Percentiles rank a stretch among this genome's conserved stretches.
These are phyloP conservation scores for Loriculus beryllinus DNA, from an alignment of 2,797 vertebrate species.

Conservation along the genomic window DNA sequence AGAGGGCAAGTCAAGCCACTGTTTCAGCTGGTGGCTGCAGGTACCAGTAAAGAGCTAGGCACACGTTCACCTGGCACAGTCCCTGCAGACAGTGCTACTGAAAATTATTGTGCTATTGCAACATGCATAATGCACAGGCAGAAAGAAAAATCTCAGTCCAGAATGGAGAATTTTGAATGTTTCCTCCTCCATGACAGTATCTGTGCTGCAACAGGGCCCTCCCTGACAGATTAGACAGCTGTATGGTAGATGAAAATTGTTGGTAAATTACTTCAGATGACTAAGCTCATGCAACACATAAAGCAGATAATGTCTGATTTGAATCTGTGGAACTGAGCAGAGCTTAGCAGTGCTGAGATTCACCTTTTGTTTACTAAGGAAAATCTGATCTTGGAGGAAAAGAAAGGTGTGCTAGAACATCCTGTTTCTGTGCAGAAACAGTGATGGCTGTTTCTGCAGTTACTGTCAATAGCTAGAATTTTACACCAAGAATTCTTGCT, in stretches of 20 bases:
- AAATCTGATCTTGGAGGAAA: not conserved
- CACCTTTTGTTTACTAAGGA: not conserved
- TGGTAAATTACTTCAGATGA: not conserved
- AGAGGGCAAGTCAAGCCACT: not conserved
- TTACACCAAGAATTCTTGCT: not conserved
- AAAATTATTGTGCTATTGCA: not conserved
- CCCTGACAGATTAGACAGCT: not conserved
- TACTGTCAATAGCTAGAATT: not conserved
- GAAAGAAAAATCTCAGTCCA: not conserved
- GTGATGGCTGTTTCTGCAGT: not conserved
- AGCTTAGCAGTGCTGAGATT: not conserved
- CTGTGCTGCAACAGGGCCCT: not conserved
- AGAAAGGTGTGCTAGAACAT: not conserved
- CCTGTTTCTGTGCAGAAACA: too few relatives aligned
- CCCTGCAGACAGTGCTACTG: not conserved
- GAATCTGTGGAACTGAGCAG: not conserved
- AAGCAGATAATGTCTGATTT: not conserved
- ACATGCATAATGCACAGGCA: accelerated
- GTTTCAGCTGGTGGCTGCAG: not conserved
- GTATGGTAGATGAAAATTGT: not conserved
- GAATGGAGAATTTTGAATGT: not conserved
- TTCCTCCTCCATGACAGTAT: not conserved
- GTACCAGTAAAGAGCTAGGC: not conserved
- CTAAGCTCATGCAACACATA: not conserved
- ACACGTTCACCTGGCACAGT: not conserved